phyloP scores from a whole-genome alignment of 2,888 invertebrate species.

The Bombylius discolor region DNA sequence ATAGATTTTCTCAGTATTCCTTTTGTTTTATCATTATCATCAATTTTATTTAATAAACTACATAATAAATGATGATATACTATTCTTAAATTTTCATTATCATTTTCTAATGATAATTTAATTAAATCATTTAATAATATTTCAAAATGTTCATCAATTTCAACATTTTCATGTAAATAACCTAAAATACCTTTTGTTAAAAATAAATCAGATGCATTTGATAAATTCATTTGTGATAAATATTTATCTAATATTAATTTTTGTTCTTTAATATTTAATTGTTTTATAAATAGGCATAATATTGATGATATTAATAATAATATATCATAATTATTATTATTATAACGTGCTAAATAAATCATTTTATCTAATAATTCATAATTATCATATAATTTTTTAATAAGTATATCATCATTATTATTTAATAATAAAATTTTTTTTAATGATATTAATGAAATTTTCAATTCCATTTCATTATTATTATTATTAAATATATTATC shows the following conservation, averaged over 20 bases:
- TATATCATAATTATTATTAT: constrained; percentile 18
- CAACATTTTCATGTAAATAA: constrained; percentile 27
- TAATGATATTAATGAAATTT: constrained; percentile 26
- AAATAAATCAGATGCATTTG: constrained; percentile 26
- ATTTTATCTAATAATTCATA: constrained; percentile 37
- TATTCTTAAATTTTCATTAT: constrained; percentile 22
- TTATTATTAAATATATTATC: background rate
- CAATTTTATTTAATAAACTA: constrained; percentile 32
- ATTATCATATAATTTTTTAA: constrained; percentile 34
- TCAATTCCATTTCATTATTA: background rate
- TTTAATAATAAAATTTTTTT: constrained; percentile 19
- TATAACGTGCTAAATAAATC: constrained; percentile 23
- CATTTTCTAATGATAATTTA: constrained; percentile 22
- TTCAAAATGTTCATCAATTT: constrained; percentile 29
- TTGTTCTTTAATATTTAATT: constrained; percentile 36
- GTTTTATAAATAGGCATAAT: constrained; percentile 36
- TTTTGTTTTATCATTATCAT: constrained; percentile 20
- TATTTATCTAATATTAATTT: constrained; percentile 36
- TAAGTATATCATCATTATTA: constrained; percentile 1
- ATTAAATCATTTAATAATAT: constrained; percentile 27
- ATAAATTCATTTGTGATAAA: constrained; percentile 25
- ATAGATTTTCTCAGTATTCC: constrained; percentile 14
- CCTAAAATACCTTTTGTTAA: constrained; percentile 31
- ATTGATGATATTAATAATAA: constrained; percentile 35
- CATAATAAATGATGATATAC: constrained; percentile 30